Evolutionary conservation across 2,888 invertebrate genomes (phyloP), one percentile per base, ranked within the genome.

Genomic region (Microchrysa polita): DNA sequence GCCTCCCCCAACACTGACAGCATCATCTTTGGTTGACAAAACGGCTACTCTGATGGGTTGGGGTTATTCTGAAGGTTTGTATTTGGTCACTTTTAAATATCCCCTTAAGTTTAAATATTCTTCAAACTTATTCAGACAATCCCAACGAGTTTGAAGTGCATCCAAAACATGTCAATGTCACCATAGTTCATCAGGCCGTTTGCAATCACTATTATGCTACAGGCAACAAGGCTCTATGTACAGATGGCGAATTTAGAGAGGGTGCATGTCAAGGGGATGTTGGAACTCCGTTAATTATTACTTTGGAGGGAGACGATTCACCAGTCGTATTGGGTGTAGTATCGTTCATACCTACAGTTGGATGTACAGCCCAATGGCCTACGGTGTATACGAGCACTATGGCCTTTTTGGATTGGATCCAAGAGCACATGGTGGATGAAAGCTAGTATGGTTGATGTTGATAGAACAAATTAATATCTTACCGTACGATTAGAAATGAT

Each of bases 171-270:
- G 84, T 85, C 1, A 79, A 81, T 22, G 79, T 84, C 0, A 82
- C 83, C 23, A 82, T 87, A n/a, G 81, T 86, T 22, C 80, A 81
- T 27, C 85, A 84, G 22, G 72, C 78, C 34, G 78, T 80, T 1
- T 87, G 87, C 77, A 82, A 83, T 53, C 79, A 82, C 1, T 82
- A 80, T 52, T 87, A 83, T 77, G 83, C 86, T 0, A 80, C 34
- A 12, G 1, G 2, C 84, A 1, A 79, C 82, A 74, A 81, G 1
- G 7, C 82, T 76, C 81, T 87, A 52, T 87, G 87, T 77, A 82
- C 84, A 22, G 81, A 79, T 71, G 84, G 84, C 44, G 78, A 78
- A 65, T 78, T 77, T 5, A 81, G 82, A 34, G 81, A 80, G 75
- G 84, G 85, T 52, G 83, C 84, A 42, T 82, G 80, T 80, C 81